A percentile compares a stretch with the other conserved stretches of the same genome.
Conservation (phyloP, 2,888 invertebrate genomes). For the Chrysolina haemoptera region DNA sequence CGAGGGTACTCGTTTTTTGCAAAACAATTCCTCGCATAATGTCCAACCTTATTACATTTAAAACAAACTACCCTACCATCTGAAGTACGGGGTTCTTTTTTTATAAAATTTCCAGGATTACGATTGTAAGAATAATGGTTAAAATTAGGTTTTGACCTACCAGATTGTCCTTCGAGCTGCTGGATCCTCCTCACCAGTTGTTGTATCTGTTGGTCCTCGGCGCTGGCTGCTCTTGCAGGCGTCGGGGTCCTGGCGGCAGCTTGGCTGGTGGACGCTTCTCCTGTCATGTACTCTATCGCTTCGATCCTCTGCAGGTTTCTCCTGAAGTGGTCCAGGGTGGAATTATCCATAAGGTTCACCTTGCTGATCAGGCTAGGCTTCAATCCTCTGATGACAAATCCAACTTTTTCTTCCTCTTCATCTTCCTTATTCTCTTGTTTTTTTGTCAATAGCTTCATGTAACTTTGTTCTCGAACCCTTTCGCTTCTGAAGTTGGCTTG, state of each 20-base stretch:
- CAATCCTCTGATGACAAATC: not conserved
- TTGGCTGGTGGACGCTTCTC: not conserved
- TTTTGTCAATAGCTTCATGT: not conserved
- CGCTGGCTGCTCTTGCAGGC: too few species aligned
- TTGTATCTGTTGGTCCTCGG: not conserved
- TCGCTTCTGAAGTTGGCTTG: not conserved
- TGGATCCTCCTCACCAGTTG: too few species aligned
- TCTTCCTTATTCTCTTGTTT: not conserved
- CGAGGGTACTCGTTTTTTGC: not conserved
- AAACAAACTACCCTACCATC: conserved; percentile 2
- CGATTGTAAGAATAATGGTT: too few species aligned
- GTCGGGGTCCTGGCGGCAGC: too few species aligned
- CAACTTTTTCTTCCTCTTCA: too few species aligned
- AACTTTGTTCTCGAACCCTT: not conserved
- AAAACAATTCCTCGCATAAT: not conserved
- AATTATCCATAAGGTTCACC: too few species aligned
- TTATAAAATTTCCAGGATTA: too few species aligned
- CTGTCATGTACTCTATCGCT: not conserved
- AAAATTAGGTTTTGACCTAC: too few species aligned
- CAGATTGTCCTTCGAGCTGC: too few species aligned
- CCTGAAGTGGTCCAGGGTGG: too few species aligned
- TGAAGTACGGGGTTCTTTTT: not conserved
- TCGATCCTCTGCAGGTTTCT: too few species aligned
- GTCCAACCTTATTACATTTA: not conserved
- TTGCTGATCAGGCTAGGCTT: not conserved